phyloP scores from a whole-genome alignment of 2,797 vertebrate species.

The Bradypodion ventrale region DNA sequence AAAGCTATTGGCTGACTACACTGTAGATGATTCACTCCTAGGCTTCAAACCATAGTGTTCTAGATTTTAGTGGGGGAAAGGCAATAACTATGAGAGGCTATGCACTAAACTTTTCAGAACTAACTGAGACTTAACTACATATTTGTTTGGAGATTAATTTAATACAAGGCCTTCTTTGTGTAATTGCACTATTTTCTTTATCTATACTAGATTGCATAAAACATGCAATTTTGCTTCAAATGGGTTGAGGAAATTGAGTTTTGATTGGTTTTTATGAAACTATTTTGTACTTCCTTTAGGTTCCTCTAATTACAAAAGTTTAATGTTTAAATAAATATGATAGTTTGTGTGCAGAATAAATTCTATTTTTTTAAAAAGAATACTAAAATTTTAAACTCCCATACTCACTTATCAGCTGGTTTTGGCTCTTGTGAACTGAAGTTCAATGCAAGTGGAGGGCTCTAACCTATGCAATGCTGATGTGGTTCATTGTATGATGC shows the following conservation, averaged over 20 bases:
- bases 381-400: not conserved
- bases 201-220: conserved; percentile 2
- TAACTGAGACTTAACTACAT: not conserved
- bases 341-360: not conserved
- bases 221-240: conserved; percentile 16
- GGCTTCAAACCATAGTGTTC: not conserved
- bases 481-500: too few relatives aligned
- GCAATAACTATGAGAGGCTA: not conserved
- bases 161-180: not conserved
- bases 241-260: conserved; percentile 20
- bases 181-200: conserved; percentile 7
- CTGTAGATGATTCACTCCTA: not conserved
- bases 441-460: not conserved
- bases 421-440: not conserved
- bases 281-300: not conserved
- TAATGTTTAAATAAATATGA: not conserved
- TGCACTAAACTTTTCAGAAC: not conserved
- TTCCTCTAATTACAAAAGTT: conserved; percentile 12
- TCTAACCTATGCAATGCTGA: not conserved
- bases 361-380: too few relatives aligned
- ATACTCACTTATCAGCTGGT: not conserved
- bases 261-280: conserved; percentile 20
- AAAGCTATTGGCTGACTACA: not conserved
- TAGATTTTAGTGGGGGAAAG: not conserved
- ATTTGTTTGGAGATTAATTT: conserved; percentile 19